Base-by-base conservation (phyloP, 2,113 vertebrate species). In the Corythoichthys intestinalis region DNA sequence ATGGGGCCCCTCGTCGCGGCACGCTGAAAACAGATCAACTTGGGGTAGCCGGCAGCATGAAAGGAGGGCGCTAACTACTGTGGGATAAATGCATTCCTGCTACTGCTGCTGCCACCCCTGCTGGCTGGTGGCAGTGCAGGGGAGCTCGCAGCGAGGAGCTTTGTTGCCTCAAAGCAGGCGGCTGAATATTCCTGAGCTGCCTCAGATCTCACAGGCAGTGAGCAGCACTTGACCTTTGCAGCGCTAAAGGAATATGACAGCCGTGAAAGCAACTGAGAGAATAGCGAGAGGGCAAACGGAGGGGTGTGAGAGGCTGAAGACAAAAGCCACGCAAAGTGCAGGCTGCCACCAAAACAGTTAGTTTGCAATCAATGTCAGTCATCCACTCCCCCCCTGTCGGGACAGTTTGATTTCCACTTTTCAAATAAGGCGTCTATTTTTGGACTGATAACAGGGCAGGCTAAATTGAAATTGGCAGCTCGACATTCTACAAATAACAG, bases 351-450 rank as follows among this genome's bases (percentile, higher is more conserved):
- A 88, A 91, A 87, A 90, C 88, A 90, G 89, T 91, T 91, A 91
- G 91, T 91, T 93, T 90, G 92, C 92, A 93, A 93, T 93, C 92
- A 93, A 84, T 48, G 92, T 93, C 92, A 92, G 84, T 91, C 91
- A 92, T 83, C 82, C 79, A 85, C 87, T 86, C 78, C 82, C 79
- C 87, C 86, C 87, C 78, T 78, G 84, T 88, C 86, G 79, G 88
- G 91, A 92, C 92, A 93, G 89, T 91, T 93, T 93, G 91, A 93
- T 93, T 93, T 91, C 87, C 86, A 92, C 93, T 90, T 92, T 92
- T 93, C 91, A 92, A 92, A 91, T 91, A 82, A 92, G 88, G 82
- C 87, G 78, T 88, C 91, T 92, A 92, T 92, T 93, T 92, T 85
- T 87, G 91, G 90, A 80, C 81, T 92, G 92, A 91, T 92, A 90